phyloP scores from a whole-genome alignment of 2,113 vertebrate genomes.

The Alces alces region DNA sequence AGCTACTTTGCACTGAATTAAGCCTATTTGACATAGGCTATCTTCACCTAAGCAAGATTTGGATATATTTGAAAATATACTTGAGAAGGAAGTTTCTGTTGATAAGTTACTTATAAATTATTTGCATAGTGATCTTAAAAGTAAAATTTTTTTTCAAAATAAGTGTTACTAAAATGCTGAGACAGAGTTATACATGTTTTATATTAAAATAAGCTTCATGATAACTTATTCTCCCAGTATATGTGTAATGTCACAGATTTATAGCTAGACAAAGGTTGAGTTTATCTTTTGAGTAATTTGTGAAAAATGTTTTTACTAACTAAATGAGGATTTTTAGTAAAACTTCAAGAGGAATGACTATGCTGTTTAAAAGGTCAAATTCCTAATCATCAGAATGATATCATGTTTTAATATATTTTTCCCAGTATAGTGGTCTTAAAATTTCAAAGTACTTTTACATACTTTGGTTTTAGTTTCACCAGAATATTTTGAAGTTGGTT shows the following conservation, averaged over 20 bases:
- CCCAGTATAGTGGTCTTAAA: not conserved
- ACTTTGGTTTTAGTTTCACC: not conserved
- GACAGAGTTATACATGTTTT: not conserved
- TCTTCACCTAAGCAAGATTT: constrained; percentile 1
- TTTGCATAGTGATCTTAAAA: not conserved
- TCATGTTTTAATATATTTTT: not conserved
- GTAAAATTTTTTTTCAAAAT: not conserved
- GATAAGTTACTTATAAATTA: not conserved
- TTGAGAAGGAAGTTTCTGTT: not conserved
- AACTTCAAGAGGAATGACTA: not conserved
- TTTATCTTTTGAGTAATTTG: not conserved
- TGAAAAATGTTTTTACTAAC: not conserved
- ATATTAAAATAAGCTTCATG: not conserved
- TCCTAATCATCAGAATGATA: not conserved
- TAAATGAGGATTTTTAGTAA: not conserved
- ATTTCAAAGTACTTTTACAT: not conserved
- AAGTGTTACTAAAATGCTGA: not conserved
- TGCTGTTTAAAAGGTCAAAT: not conserved
- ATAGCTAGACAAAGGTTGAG: not conserved
- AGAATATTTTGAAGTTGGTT: not conserved
- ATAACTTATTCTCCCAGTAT: not conserved
- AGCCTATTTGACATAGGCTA: not conserved
- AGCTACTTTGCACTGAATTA: constrained; percentile 6
- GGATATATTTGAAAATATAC: not conserved
- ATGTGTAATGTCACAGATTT: not conserved